phyloP scores from a whole-genome alignment of 1,140 invertebrate species.

The Eumeta japonica region DNA sequence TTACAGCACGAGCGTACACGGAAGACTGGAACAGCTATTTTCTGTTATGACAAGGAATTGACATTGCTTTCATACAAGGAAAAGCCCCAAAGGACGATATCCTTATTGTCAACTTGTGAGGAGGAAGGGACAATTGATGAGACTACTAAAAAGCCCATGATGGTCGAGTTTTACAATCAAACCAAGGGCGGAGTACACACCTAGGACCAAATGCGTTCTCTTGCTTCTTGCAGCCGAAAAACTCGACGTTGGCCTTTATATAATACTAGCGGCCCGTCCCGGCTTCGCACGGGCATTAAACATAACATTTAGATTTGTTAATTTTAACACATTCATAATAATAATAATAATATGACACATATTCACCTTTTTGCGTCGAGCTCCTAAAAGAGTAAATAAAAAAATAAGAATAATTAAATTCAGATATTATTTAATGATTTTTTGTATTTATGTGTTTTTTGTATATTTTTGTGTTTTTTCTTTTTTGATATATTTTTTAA shows the following conservation, averaged over 20 bases:
- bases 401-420: too few species aligned
- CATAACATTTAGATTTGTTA: too few species aligned
- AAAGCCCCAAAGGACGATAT: slow-evolving; percentile 12
- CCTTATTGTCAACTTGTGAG: slow-evolving; percentile 11
- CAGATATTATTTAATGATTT: too few species aligned
- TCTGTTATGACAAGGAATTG: slow-evolving; percentile 11
- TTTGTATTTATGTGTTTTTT: too few species aligned
- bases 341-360: too few species aligned
- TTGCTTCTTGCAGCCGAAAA: slow-evolving; percentile 15
- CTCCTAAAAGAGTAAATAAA: too few species aligned
- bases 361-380: too few species aligned
- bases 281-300: too few species aligned
- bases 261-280: too few species aligned
- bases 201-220: slow-evolving; percentile 26
- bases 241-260: slow-evolving; percentile 22
- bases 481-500: too few species aligned
- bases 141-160: slow-evolving; percentile 28
- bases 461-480: too few species aligned
- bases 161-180: slow-evolving; percentile 40
- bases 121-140: slow-evolving; percentile 12
- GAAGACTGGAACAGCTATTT: slow-evolving; percentile 6
- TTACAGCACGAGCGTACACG: slow-evolving; percentile 10
- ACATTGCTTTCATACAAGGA: slow-evolving; percentile 11
- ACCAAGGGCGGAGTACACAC: slow-evolving; percentile 41
- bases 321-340: too few species aligned